Evolutionary conservation across 2,888 invertebrate genomes (phyloP).

Genomic region (Drosophila testacea): DNA sequence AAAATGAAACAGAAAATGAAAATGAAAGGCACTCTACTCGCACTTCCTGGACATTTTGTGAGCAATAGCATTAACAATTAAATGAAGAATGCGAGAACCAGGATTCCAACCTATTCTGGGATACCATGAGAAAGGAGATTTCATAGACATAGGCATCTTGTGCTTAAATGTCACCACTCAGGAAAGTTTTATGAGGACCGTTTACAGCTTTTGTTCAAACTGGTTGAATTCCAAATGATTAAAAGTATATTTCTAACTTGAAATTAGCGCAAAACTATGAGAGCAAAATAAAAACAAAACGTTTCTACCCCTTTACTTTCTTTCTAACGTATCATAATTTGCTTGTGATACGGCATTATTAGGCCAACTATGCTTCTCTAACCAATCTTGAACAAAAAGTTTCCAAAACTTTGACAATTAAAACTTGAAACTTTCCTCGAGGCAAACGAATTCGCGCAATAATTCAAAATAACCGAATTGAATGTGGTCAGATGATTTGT

Average conservation of each 20-base stretch:
- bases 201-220: not conserved
- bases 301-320: not conserved
- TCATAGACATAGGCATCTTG: not conserved
- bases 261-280: slow-evolving; percentile 22
- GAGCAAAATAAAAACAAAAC: not conserved
- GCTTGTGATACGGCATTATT: slow-evolving; percentile 13
- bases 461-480: slow-evolving; percentile 20
- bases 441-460: slow-evolving; percentile 24
- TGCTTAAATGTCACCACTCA: slow-evolving; percentile 23
- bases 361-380: slow-evolving; percentile 27
- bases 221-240: slow-evolving; percentile 32
- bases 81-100: slow-evolving; percentile 42
- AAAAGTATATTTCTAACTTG: slow-evolving; percentile 34
- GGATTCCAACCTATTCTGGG: slow-evolving; percentile 6
- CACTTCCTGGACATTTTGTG: slow-evolving; percentile 22
- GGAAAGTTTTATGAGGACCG: slow-evolving; percentile 12
- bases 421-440: slow-evolving; percentile 38
- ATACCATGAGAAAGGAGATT: not conserved
- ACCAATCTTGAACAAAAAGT: slow-evolving; percentile 25
- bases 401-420: slow-evolving; percentile 57
- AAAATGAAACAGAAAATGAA: slow-evolving; percentile 51
- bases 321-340: slow-evolving; percentile 23
- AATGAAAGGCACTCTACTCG: slow-evolving; percentile 32
- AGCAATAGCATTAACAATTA: slow-evolving; percentile 41
- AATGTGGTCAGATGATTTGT: slow-evolving; percentile 23